Evolutionary conservation across 2,113 vertebrate species (phyloP).

Genomic region (Agelaius phoeniceus): DNA sequence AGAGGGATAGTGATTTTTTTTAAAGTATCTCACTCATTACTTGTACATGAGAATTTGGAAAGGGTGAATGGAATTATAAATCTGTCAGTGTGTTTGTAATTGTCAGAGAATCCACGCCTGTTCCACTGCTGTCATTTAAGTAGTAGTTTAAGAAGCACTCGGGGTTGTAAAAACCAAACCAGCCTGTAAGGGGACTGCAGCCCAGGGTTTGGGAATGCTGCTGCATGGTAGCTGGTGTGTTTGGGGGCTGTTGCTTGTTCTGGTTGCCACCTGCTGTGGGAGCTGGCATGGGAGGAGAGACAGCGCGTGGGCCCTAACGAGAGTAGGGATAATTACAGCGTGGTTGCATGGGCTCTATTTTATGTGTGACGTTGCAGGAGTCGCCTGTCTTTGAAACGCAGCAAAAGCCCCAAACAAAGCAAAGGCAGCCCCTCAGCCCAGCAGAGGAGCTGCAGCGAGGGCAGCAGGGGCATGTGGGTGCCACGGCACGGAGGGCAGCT

Average conservation of each 20-base stretch:
- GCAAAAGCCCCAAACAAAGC: background rate
- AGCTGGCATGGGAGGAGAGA: background rate
- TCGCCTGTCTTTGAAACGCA: background rate
- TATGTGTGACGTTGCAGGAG: background rate
- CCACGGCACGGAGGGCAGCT: too few relatives aligned
- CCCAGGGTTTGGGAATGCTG: background rate
- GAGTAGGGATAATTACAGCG: background rate
- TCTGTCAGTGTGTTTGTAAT: background rate
- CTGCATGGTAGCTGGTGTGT: background rate
- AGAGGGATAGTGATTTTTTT: background rate
- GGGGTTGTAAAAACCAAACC: background rate
- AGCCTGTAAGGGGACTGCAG: background rate
- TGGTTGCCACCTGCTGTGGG: background rate
- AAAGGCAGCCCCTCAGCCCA: background rate
- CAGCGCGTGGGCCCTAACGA: fast-evolving
- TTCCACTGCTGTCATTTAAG: background rate
- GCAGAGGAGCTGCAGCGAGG: background rate
- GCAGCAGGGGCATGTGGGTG: background rate
- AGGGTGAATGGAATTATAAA: background rate
- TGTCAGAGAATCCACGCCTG: background rate
- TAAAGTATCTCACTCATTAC: background rate
- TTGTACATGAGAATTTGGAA: background rate
- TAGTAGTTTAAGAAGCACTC: background rate
- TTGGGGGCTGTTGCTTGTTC: background rate
- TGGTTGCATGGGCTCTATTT: background rate